phyloP scores from a whole-genome alignment of 2,888 invertebrate species.

The Scrobipalpa atriplicella region DNA sequence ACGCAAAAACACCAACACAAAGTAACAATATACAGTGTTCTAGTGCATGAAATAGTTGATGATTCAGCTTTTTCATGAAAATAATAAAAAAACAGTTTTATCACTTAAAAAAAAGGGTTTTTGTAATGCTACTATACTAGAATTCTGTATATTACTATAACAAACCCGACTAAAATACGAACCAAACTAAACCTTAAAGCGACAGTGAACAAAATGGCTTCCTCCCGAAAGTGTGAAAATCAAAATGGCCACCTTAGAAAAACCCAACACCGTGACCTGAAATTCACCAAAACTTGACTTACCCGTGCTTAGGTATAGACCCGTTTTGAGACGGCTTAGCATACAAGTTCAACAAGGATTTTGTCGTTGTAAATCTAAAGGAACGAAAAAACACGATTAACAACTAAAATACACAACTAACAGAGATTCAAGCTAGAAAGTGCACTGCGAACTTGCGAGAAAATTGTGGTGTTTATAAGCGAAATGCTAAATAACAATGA shows the following conservation, averaged over 20 bases:
- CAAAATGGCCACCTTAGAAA: background rate
- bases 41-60: background rate
- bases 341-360: constrained; percentile 87
- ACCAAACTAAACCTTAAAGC: constrained; percentile 9
- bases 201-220: background rate
- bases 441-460: constrained; percentile 35
- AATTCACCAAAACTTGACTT: constrained; percentile 57
- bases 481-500: constrained; percentile 39
- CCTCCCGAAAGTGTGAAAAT: constrained; percentile 7
- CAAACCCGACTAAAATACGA: background rate
- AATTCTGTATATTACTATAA: background rate
- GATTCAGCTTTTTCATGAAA: background rate
- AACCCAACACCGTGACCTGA: constrained; percentile 42
- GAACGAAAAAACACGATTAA: constrained; percentile 49
- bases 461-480: constrained; percentile 40
- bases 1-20: background rate
- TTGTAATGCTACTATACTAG: too few relatives aligned
- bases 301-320: constrained; percentile 87
- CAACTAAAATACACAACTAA: constrained; percentile 3
- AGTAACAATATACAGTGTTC: background rate
- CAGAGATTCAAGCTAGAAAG: background rate
- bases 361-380: constrained; percentile 87
- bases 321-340: constrained; percentile 85
- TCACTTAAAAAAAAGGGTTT: too few relatives aligned
- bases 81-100: too few relatives aligned